A percentile compares a stretch with the other conserved stretches of the same genome.
These are phyloP conservation scores for Myiotriccus ornatus DNA, from an alignment of 2,797 vertebrate species.

Conservation along the genomic window DNA sequence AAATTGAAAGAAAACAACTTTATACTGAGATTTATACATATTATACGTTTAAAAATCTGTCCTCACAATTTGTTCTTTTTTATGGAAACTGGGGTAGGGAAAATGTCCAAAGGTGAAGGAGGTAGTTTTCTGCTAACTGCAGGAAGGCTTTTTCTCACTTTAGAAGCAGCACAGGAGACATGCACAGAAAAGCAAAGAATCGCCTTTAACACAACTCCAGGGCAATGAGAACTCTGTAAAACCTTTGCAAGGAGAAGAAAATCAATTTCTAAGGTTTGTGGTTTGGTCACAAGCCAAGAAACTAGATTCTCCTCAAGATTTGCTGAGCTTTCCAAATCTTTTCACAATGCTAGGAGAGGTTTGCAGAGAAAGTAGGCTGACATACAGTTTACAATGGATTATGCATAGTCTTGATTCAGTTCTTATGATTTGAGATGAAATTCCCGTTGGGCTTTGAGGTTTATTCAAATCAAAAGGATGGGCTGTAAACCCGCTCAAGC, in stretches of 20 bases:
- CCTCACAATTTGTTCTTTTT: not conserved
- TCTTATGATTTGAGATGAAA: slow-evolving; percentile 21
- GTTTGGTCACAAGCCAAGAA: slow-evolving; percentile 50
- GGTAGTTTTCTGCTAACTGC: not conserved
- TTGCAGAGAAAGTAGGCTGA: slow-evolving; percentile 14
- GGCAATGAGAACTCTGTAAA: not conserved
- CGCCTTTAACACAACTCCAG: not conserved
- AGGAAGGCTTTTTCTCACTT: not conserved
- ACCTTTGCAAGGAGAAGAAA: slow-evolving; percentile 33
- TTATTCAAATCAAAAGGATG: slow-evolving; percentile 49
- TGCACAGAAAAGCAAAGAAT: not conserved
- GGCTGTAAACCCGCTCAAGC: not conserved
- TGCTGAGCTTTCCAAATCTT: slow-evolving; percentile 54
- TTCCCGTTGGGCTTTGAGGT: slow-evolving; percentile 19
- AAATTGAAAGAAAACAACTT: not conserved
- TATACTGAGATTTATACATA: not conserved
- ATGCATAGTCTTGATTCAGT: slow-evolving; percentile 22
- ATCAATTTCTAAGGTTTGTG: slow-evolving; percentile 37
- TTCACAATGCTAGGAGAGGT: not conserved
- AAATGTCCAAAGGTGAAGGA: not conserved
- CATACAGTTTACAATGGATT: slow-evolving; percentile 30
- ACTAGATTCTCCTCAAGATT: slow-evolving; percentile 29
- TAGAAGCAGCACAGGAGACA: not conserved
- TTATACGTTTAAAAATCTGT: not conserved
- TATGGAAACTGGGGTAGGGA: not conserved